Base-by-base conservation (phyloP, 2,888 invertebrate species). In the Tortricodes alternella region DNA sequence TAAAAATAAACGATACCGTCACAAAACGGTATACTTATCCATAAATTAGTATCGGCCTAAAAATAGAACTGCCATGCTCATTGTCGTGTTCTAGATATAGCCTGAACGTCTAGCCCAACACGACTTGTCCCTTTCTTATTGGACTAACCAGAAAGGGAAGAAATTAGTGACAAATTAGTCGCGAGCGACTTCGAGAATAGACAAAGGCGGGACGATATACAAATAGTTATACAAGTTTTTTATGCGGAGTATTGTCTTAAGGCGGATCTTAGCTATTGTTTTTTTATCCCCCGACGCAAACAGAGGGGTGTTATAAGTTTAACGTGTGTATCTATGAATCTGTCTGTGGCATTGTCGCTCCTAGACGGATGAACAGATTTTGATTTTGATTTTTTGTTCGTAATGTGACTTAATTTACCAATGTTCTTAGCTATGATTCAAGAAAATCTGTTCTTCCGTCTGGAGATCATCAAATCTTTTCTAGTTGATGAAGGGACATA, bases 171-270 rank as follows among this genome's bases (percentile, higher is more conserved):
- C 37, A 67, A 64, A 64, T 65, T n/a, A n/a, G n/a, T n/a, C n/a
- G n/a, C n/a, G n/a, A n/a, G 61, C 60, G 53, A 58, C 58, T 61
- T 67, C 63, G 56, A 67, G 69, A 76, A 76, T 77, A 76, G 74
- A 57, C 58, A 59, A 44, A 46, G 41, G 44, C 60, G 62, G 65
- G 73, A 69, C 71, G 70, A 70, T 66, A 66, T 67, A 67, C 71
- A 66, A 73, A 71, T 71, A 67, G 65, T 61, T 64, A 61, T 63
- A 70, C 71, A 71, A 65, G 59, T 71, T 68, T 60, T 68, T 64
- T 66, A 65, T 67, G 66, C 64, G 64, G 64, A 64, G 64, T 62
- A n/a, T n/a, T n/a, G 64, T 70, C 67, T 68, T 72, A 69, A 68
- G 63, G 68, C 65, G 65, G 68, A 18, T 18, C 2, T 18, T 15